Percentiles rank a stretch among this genome's conserved stretches.
phyloP scores from a whole-genome alignment of 2,113 vertebrate species.

The Ctenomys sociabilis region DNA sequence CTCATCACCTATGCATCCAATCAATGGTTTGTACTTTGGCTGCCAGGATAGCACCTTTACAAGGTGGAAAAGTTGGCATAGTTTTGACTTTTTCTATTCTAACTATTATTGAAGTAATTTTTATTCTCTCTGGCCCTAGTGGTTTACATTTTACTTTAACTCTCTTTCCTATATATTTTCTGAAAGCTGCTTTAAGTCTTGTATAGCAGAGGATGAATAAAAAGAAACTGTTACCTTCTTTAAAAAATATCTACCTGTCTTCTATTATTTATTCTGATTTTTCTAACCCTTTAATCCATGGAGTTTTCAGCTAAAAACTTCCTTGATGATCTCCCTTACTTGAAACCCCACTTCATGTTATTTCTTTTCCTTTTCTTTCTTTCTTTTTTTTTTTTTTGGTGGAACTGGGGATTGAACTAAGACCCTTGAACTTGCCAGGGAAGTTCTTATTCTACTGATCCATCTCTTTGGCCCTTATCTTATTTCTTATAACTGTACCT shows the following conservation, averaged over 20 bases:
- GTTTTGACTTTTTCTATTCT: constrained; percentile 2
- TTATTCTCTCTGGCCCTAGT: neutral
- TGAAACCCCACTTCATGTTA: neutral
- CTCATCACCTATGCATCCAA: neutral
- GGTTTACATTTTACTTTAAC: constrained; percentile 43
- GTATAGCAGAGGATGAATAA: constrained; percentile 29
- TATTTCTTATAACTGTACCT: neutral
- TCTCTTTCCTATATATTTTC: neutral
- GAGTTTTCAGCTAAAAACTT: neutral
- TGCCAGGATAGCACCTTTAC: neutral
- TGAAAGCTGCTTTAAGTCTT: neutral
- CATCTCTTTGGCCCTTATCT: too few relatives aligned
- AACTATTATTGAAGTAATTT: constrained; percentile 37
- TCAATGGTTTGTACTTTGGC: constrained; percentile 22
- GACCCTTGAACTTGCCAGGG: too few relatives aligned
- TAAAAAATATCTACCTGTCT: neutral
- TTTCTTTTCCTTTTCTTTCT: too few relatives aligned
- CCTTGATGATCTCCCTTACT: neutral
- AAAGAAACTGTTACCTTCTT: neutral
- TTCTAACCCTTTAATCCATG: constrained; percentile 14
- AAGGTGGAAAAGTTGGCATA: neutral
- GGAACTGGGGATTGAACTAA: too few relatives aligned
- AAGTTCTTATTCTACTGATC: too few relatives aligned
- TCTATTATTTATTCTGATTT: neutral
- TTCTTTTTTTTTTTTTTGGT: too few relatives aligned